Percentiles rank a stretch among this genome's conserved stretches.
Evolutionary conservation across 2,113 vertebrate genomes (phyloP).

Genomic region (Typhlomys cinereus): DNA sequence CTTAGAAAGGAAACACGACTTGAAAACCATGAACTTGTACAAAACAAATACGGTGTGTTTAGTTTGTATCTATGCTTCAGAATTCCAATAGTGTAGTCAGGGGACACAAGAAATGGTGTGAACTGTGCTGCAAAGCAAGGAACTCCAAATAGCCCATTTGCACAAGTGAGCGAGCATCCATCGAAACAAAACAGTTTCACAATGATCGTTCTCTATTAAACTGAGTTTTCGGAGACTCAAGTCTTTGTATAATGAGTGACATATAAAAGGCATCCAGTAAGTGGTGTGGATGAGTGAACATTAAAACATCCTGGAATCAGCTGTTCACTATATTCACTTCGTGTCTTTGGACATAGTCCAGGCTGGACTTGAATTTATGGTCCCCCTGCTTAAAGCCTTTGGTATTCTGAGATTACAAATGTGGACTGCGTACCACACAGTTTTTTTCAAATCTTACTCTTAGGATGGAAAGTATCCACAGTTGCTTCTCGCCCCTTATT

Average conservation of each 20-base stretch:
- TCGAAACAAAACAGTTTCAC: background rate
- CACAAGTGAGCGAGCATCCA: background rate
- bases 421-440: background rate
- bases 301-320: background rate
- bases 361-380: background rate
- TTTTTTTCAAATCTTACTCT: too few relatives aligned
- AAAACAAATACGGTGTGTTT: background rate
- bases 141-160: slow-evolving; percentile 7
- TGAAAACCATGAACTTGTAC: background rate
- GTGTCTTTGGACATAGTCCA: background rate
- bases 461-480: too few relatives aligned
- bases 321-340: background rate
- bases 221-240: background rate
- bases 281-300: slow-evolving; percentile 3
- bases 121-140: background rate
- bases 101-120: background rate
- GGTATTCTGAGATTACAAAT: background rate
- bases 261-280: background rate
- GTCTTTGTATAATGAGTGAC: background rate
- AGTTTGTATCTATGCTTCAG: background rate
- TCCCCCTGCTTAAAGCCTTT: background rate
- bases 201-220: background rate
- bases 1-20: slow-evolving; percentile 10
- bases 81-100: background rate
- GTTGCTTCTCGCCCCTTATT: background rate